Base-by-base conservation (phyloP, 2,113 vertebrate genomes). In the Cyanoderma ruficeps region DNA sequence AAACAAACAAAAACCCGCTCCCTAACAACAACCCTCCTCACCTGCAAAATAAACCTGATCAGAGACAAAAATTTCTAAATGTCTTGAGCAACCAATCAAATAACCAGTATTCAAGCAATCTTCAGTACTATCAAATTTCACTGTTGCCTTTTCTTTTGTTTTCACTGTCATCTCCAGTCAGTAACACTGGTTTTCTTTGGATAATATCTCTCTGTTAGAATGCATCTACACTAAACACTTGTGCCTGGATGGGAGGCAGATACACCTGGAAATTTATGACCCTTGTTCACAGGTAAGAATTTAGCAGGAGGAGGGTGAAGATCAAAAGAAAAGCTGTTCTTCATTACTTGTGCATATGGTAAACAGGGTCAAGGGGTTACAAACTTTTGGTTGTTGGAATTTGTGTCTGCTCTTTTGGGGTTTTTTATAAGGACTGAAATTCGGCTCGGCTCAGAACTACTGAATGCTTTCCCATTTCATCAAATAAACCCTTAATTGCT, bases 241-340 rank as follows among this genome's bases (percentile, higher is more conserved):
- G 83, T 98, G 94, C 75, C 93, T 99, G 96, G 98, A 99, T 79
- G 98, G 98, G 65, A 98, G 98, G 64, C 98, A 98, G 86, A 96
- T 98, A 53, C 98, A 98, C 77, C 95, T 99, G 49, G 98, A 99
- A 97, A 98, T 99, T 75, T 98, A 98, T 77, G 98, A 99, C 77
- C 98, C 98, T 12, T 99, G 98, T 80, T 98, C 98, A 60, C 98
- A 98, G 97, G 98, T 98, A 98, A 97, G 98, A 96, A 78, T 44
- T 50, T 13, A 8, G 15, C 23, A 55, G 27, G 4, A 33, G 35
- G 35, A 67, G 14, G n/a, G 9, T 30, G 37, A 59, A 46, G 46
- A 46, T 21, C 46, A 46, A 20, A 46, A 63, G 37, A 69, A 87
- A 59, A 42, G 9, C 31, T 80, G 2, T 28, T 88, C 25, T 35